Percentiles rank a stretch among this genome's conserved stretches.
Evolutionary conservation across 2,888 invertebrate genomes (phyloP).

Genomic region (Dynastes grantii): DNA sequence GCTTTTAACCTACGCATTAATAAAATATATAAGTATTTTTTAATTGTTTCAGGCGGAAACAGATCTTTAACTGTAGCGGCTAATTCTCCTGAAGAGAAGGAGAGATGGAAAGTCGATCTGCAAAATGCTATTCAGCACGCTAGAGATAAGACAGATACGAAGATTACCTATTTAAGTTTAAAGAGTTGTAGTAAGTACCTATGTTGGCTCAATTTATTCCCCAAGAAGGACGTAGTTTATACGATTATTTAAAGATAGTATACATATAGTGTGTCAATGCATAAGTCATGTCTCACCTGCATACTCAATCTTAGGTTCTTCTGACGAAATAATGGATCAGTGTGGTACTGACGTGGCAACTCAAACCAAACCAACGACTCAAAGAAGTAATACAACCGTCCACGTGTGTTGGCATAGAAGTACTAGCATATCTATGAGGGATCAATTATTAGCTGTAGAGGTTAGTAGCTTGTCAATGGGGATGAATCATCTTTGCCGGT

Average conservation of each 20-base stretch:
- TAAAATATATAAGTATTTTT: background rate
- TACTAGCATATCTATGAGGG: slow-evolving; percentile 85
- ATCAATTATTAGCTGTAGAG: slow-evolving; percentile 82
- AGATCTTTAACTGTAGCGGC: slow-evolving; percentile 89
- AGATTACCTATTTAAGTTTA: slow-evolving; percentile 76
- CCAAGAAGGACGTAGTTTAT: background rate
- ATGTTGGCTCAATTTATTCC: background rate
- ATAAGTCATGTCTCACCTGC: background rate
- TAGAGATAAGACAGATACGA: slow-evolving; percentile 73
- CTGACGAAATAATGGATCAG: slow-evolving; percentile 82
- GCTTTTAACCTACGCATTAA: too few species aligned
- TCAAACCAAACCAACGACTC: slow-evolving; percentile 73
- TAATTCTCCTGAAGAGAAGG: slow-evolving; percentile 89
- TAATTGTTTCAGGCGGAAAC: slow-evolving; percentile 71
- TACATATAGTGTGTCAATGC: too few species aligned
- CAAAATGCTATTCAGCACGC: slow-evolving; percentile 74
- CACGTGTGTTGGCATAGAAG: slow-evolving; percentile 99
- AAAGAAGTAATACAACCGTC: slow-evolving; percentile 86
- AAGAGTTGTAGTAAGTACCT: slow-evolving; percentile 77
- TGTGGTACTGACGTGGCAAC: slow-evolving; percentile 73
- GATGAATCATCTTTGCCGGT: too few species aligned
- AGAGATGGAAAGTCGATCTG: slow-evolving; percentile 89
- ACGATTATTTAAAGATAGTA: too few species aligned
- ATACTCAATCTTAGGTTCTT: slow-evolving; percentile 73
- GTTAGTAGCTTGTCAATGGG: slow-evolving; percentile 64